Evolutionary conservation across 2,888 invertebrate species (phyloP).

Genomic region (Macaria liturata): DNA sequence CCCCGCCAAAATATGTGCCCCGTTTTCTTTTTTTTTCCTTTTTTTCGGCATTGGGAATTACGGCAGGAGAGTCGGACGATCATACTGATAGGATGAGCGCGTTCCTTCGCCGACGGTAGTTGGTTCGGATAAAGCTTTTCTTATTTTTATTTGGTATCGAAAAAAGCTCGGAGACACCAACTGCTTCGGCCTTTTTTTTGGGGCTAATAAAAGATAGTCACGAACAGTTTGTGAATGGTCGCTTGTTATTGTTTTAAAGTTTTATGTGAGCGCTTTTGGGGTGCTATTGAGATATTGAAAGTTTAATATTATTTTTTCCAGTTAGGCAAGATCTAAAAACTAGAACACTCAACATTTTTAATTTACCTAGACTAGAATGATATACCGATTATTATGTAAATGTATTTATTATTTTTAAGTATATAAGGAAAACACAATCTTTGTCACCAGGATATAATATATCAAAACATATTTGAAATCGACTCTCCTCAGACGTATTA

Average conservation of each 20-base stretch:
- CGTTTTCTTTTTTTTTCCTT: constrained; percentile 63
- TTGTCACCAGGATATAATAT: too few relatives aligned
- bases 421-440: too few relatives aligned
- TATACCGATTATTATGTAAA: too few relatives aligned
- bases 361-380: too few relatives aligned
- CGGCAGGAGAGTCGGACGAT: constrained; percentile 79
- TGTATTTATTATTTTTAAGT: too few relatives aligned
- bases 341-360: too few relatives aligned
- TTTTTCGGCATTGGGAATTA: constrained; percentile 72
- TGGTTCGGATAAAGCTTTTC: constrained; percentile 61
- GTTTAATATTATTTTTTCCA: too few relatives aligned
- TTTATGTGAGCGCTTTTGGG: background rate
- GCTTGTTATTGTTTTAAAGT: constrained; percentile 13
- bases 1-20: constrained; percentile 80
- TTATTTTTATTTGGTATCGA: constrained; percentile 56
- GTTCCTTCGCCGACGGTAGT: constrained; percentile 76
- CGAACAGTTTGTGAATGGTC: constrained; percentile 42
- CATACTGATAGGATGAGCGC: constrained; percentile 73
- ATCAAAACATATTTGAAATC: too few relatives aligned
- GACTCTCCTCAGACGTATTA: too few relatives aligned
- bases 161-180: constrained; percentile 64
- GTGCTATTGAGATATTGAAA: too few relatives aligned
- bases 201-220: constrained; percentile 65
- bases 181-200: constrained; percentile 44
- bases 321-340: too few relatives aligned